These are phyloP conservation scores for Mya arenaria DNA, from an alignment of 1,140 invertebrate species.

Conservation along the genomic window DNA sequence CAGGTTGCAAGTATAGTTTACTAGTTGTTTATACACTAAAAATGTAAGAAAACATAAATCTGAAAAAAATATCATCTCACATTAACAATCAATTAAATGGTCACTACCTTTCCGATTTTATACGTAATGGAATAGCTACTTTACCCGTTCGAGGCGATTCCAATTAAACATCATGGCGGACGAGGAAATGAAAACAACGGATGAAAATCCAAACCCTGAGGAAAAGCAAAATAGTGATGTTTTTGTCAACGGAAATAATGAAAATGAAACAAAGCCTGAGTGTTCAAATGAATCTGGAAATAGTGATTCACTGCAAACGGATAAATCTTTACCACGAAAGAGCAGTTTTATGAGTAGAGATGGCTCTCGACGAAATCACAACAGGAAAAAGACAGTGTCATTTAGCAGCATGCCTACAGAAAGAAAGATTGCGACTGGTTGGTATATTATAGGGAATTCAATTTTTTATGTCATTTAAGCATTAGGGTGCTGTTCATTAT, in stretches of 20 bases:
- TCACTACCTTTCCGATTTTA: too few relatives aligned
- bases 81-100: too few relatives aligned
- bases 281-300: constrained; percentile 59
- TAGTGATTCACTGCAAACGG: constrained; percentile 59
- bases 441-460: too few relatives aligned
- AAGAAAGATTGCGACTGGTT: constrained; percentile 82
- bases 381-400: constrained; percentile 79
- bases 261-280: constrained; percentile 55
- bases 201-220: constrained; percentile 57
- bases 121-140: too few relatives aligned
- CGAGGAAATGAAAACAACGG: constrained; percentile 64
- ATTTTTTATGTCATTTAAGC: too few relatives aligned
- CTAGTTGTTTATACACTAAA: too few relatives aligned
- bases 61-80: too few relatives aligned
- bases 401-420: constrained; percentile 80
- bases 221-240: constrained; percentile 65
- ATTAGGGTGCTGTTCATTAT: too few relatives aligned
- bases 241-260: constrained; percentile 72
- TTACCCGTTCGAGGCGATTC: constrained; percentile 13
- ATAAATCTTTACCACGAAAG: constrained; percentile 66
- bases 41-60: too few relatives aligned
- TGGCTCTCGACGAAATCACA: constrained; percentile 66
- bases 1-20: too few relatives aligned
- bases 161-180: constrained; percentile 70
- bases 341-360: constrained; percentile 76